These are phyloP conservation scores for Ranitomeya variabilis DNA, from an alignment of 2,113 vertebrate species.

Conservation along the genomic window DNA sequence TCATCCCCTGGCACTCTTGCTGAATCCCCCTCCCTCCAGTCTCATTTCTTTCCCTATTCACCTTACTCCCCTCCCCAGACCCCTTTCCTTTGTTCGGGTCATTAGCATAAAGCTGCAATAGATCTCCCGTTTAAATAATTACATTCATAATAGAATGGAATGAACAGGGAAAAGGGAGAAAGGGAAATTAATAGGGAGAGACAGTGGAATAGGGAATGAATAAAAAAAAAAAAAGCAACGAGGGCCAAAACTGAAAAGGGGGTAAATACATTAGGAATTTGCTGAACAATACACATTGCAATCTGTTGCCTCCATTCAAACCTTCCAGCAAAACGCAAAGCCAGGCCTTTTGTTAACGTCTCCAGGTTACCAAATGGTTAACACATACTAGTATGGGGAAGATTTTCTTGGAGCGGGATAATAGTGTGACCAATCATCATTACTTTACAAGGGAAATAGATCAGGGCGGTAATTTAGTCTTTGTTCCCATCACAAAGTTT, in stretches of 20 bases:
- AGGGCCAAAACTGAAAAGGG: slow-evolving; percentile 7
- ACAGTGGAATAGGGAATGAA: slow-evolving; percentile 52
- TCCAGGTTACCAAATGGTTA: slow-evolving; percentile 10
- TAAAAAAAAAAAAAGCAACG: slow-evolving; percentile 23
- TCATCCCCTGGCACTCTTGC: slow-evolving; percentile 32
- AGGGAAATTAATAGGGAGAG: slow-evolving; percentile 59
- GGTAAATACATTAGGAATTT: slow-evolving; percentile 43
- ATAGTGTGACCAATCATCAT: slow-evolving; percentile 46
- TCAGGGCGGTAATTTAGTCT: slow-evolving; percentile 30
- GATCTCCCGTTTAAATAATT: slow-evolving; percentile 90
- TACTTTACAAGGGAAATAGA: neutral
- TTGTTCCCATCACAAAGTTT: slow-evolving; percentile 27
- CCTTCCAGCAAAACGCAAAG: slow-evolving; percentile 1
- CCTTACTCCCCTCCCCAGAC: slow-evolving; percentile 73
- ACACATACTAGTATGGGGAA: slow-evolving; percentile 30
- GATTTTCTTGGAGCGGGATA: slow-evolving; percentile 42
- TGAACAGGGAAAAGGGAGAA: slow-evolving; percentile 65
- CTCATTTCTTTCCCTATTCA: slow-evolving; percentile 58
- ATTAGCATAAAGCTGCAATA: slow-evolving; percentile 97
- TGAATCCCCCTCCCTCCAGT: slow-evolving; percentile 49
- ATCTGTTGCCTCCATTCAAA: slow-evolving; percentile 50
- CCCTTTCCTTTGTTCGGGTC: slow-evolving; percentile 77
- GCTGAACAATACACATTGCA: slow-evolving; percentile 36
- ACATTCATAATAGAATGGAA: slow-evolving; percentile 72
- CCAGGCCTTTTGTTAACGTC: slow-evolving; percentile 13